Base-by-base conservation (phyloP, 1,140 invertebrate species). In the Tigriopus japonicus region DNA sequence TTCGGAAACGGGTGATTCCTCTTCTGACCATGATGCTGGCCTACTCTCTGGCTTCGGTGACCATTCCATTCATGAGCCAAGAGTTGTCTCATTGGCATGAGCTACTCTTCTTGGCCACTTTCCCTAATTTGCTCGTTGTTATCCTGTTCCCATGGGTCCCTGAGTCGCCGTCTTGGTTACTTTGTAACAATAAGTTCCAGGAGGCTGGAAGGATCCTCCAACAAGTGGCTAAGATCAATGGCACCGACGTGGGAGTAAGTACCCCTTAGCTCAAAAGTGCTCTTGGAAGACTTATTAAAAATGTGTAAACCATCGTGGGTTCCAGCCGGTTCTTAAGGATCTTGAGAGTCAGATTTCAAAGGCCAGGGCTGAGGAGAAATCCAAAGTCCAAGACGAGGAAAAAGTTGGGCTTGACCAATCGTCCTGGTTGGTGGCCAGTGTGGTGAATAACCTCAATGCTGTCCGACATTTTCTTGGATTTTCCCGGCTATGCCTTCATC, bases 91-190 rank as follows among this genome's bases (percentile, higher is more conserved):
- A 63, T 63, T 65, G 66, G 66, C 41, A 43, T 6, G 13, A 23
- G 17, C 60, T 66, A 14, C 45, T 59, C 14, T 35, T 64, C 1
- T 15, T 70, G 12, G 63, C 67, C 9, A 65, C 67, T 24, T 59
- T 59, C 13, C 65, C 66, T 14, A 62, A 65, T 19, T 24, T 69
- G 19, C 67, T 66, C 10, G 62, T 67, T 15, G 55, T 66, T 35
- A 14, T 65, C 24, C 54, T 35, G 53, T 28, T 1, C 62, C 69
- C 68, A 43, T 69, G 66, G 56, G 64, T 70, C 24, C 69, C 69
- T 1, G 69, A 71, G 62, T 69, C 68, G 12, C 53, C 67, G 1
- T 66, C 70, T 2, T 71, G 69, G 69, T 59, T 71, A 17, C 45
- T 71, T 5, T 62, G 68, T 0, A 56, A 63, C 28, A 65, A 66